A percentile compares a stretch with the other conserved stretches of the same genome.
These are phyloP conservation scores for Microchirus variegatus DNA, from an alignment of 2,797 vertebrate genomes.

Conservation along the genomic window DNA sequence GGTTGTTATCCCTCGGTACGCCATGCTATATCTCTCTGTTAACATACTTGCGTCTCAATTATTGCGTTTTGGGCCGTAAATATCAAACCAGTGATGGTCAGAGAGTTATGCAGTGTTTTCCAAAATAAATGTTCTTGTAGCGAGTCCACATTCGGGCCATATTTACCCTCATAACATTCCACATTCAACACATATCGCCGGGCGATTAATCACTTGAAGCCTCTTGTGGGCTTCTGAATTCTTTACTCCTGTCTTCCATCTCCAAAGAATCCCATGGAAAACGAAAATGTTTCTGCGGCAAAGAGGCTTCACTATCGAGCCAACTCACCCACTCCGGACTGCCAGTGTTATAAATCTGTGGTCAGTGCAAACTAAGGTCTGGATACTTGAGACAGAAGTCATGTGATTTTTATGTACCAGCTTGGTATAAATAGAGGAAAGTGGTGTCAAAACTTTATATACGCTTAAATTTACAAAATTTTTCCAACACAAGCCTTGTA, in stretches of 20 bases:
- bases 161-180: not conserved
- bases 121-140: conserved; percentile 27
- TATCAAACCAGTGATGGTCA: conserved; percentile 20
- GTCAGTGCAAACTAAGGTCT: conserved; percentile 14
- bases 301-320: conserved; percentile 6
- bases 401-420: conserved; percentile 18
- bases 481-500: too few relatives aligned
- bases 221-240: conserved; percentile 6
- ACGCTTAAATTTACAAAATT: too few relatives aligned
- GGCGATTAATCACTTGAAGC: conserved; percentile 12
- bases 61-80: conserved; percentile 1
- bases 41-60: conserved; percentile 6
- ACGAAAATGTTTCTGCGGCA: conserved; percentile 22
- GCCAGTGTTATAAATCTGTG: conserved; percentile 31
- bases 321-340: conserved; percentile 11
- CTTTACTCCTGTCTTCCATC: conserved; percentile 5
- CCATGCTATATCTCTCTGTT: conserved; percentile 1
- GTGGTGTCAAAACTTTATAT: not conserved
- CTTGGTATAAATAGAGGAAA: conserved; percentile 32
- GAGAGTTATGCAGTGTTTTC: conserved; percentile 16
- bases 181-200: conserved; percentile 8
- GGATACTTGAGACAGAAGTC: conserved; percentile 10
- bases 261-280: conserved; percentile 32
- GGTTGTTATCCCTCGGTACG: conserved; percentile 18
- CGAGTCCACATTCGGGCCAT: not conserved